A percentile compares a stretch with the other conserved stretches of the same genome.
phyloP scores from a whole-genome alignment of 2,113 vertebrate genomes.

The Ornithorhynchus anatinus region DNA sequence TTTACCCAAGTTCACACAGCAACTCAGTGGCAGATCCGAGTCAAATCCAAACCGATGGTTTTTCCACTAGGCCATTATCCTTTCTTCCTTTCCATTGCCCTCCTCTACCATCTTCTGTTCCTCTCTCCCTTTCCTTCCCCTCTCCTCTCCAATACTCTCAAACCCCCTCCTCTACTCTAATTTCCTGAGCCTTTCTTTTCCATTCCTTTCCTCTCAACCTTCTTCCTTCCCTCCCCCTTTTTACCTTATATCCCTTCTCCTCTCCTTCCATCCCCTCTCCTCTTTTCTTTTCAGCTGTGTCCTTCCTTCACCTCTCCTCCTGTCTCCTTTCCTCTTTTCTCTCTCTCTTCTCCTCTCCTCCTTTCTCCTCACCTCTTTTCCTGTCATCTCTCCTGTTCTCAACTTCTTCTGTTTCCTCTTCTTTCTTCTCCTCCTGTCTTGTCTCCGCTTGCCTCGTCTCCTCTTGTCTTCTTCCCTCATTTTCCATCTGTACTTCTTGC shows the following conservation, averaged over 20 bases:
- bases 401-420: background rate
- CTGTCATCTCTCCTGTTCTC: background rate
- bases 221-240: background rate
- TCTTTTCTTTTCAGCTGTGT: too few relatives aligned
- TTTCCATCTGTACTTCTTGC: background rate
- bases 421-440: background rate
- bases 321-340: too few relatives aligned
- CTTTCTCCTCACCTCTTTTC: background rate
- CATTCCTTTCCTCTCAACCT: background rate
- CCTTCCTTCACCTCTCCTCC: background rate
- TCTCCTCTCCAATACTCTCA: background rate
- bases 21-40: too few relatives aligned
- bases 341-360: background rate
- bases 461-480: background rate
- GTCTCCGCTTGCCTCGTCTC: background rate
- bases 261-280: background rate
- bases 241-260: background rate
- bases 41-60: too few relatives aligned
- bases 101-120: background rate
- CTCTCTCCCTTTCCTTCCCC: background rate
- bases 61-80: background rate
- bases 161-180: background rate
- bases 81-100: background rate
- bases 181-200: background rate
- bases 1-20: too few relatives aligned